Evolutionary conservation across 2,888 invertebrate genomes (phyloP).

Genomic region (Clitarchus hookeri): DNA sequence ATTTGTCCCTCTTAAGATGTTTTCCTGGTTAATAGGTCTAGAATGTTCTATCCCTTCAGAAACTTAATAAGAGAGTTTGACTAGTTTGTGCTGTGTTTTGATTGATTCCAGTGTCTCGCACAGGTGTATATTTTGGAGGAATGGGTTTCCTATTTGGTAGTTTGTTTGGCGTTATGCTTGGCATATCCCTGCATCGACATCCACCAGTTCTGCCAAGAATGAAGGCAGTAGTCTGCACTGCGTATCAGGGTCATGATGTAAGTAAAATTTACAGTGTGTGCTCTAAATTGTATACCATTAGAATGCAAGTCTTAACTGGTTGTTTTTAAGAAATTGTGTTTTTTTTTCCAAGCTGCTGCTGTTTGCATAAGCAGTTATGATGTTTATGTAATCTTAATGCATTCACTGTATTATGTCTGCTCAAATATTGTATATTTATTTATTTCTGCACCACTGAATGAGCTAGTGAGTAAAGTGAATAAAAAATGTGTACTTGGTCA

Average conservation of each 20-base stretch:
- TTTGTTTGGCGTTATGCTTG: slow-evolving; percentile 52
- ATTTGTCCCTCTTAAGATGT: too few relatives aligned
- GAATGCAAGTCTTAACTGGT: too few relatives aligned
- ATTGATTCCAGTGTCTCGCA: slow-evolving; percentile 48
- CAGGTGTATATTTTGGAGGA: slow-evolving; percentile 51
- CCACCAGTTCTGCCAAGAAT: slow-evolving; percentile 50
- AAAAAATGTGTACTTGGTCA: too few relatives aligned
- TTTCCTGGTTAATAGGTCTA: neutral
- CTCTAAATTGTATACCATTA: too few relatives aligned
- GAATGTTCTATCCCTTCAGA: slow-evolving; percentile 2
- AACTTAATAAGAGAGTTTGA: neutral
- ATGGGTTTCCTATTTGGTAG: slow-evolving; percentile 53
- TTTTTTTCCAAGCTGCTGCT: too few relatives aligned
- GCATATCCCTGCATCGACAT: slow-evolving; percentile 48
- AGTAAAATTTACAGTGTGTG: slow-evolving; percentile 38
- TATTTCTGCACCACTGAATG: too few relatives aligned
- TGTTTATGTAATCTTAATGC: too few relatives aligned
- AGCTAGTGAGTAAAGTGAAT: too few relatives aligned
- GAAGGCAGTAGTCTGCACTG: slow-evolving; percentile 54
- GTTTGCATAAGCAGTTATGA: too few relatives aligned
- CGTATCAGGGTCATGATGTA: slow-evolving; percentile 53
- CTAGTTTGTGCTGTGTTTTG: slow-evolving; percentile 4
- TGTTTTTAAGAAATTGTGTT: too few relatives aligned
- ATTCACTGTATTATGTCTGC: too few relatives aligned
- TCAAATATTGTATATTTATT: too few relatives aligned